These are phyloP conservation scores for Galleria mellonella DNA, from an alignment of 1,140 invertebrate species.

Conservation along the genomic window DNA sequence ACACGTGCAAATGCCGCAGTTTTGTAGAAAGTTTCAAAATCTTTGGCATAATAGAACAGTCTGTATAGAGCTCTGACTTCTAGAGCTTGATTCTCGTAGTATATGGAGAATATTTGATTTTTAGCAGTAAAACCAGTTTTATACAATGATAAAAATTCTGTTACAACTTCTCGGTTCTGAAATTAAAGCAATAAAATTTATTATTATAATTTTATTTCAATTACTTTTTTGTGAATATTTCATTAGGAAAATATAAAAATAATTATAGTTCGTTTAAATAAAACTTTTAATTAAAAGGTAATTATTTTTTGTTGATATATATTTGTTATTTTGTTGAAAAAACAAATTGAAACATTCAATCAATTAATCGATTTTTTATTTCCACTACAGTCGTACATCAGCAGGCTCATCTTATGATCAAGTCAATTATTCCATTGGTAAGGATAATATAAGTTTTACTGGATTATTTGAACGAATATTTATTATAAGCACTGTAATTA, in stretches of 20 bases:
- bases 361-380: too few species aligned
- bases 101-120: slow-evolving; percentile 73
- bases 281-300: too few species aligned
- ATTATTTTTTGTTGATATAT: too few species aligned
- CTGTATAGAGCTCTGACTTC: slow-evolving; percentile 74
- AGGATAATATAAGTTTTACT: too few species aligned
- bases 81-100: slow-evolving; percentile 70
- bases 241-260: neutral
- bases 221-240: neutral
- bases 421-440: too few species aligned
- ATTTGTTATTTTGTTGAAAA: too few species aligned
- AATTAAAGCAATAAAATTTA: slow-evolving; percentile 11
- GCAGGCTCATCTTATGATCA: too few species aligned
- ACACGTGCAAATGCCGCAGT: slow-evolving; percentile 77
- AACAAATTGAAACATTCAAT: too few species aligned
- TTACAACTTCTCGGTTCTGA: slow-evolving; percentile 69
- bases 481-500: too few species aligned
- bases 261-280: too few species aligned
- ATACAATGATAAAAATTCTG: slow-evolving; percentile 72
- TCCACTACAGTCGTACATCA: too few species aligned
- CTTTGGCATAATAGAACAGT: slow-evolving; percentile 75
- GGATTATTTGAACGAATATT: too few species aligned
- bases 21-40: slow-evolving; percentile 77
- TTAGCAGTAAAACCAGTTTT: slow-evolving; percentile 67
- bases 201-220: neutral